Evolutionary conservation across 2,888 invertebrate species (phyloP), one percentile per base, ranked within the genome.

Genomic region (Tyria jacobaeae): DNA sequence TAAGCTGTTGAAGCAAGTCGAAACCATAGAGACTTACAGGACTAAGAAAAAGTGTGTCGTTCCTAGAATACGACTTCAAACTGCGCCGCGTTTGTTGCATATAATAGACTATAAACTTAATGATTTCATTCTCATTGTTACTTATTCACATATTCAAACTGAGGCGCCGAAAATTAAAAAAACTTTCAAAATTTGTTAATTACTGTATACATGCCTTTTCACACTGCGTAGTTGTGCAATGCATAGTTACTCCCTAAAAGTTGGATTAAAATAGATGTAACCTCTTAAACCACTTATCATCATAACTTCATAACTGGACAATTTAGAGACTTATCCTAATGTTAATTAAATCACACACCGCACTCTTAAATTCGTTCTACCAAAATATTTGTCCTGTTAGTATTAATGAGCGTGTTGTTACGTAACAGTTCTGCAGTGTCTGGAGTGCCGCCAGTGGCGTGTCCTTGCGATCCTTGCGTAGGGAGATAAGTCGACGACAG

Each of bases 381-480:
- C 55, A 59, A 56, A 49, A 57, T 37, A 52, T 64, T 66, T 49
- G 51, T 62, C 53, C n/a, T 48, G 56, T 63, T 69, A 31, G 54
- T 51, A 58, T 57, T 62, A 62, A 59, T 55, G 70, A 72, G 71
- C 58, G 65, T 66, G 58, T 61, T 53, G 62, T 86, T 81, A 82
- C 73, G 82, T 81, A 84, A 86, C 68, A 70, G 64, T 76, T 84
- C 81, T 81, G 84, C 81, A 84, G 80, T 76, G 72, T 73, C 83
- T 88, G 85, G 87, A 85, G 73, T 63, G 76, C 65, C 76, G 85
- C 85, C 86, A 86, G 82, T 76, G 61, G 57, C 31, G 66, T 66
- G 85, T 86, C 86, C 85, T 87, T 84, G 79, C 60, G 65, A 70
- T 83, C 84, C 84, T 83, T 71, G 63, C 57, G 63, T 60, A 59